Base-by-base conservation (phyloP, 2,888 invertebrate genomes). In the Tetragonisca angustula region DNA sequence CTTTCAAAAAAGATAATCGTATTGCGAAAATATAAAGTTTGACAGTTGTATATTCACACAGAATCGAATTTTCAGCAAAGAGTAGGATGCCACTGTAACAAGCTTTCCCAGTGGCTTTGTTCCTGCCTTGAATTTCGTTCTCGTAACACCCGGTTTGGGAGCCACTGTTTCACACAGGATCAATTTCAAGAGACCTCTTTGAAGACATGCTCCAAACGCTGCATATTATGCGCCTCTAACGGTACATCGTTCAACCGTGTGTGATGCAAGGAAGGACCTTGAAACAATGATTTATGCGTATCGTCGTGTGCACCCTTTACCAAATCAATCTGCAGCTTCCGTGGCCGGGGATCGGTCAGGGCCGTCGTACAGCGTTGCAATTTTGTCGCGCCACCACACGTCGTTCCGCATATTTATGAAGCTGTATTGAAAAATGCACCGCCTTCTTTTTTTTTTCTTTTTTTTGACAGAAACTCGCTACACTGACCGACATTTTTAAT, bases 251-350 rank as follows among this genome's bases (percentile, higher is more conserved):
- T 65, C n/a, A 32, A 19, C 36, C 36, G 72, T 21, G 72, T n/a
- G 67, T 54, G 72, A 68, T 69, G 79, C 79, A 81, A 87, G 88
- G 79, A 87, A 78, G 81, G 88, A 88, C 88, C 88, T 89, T 89
- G 88, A 88, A 84, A 79, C 86, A 72, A 84, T 89, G 80, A 86
- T 88, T 88, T 81, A 81, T 87, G 84, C 81, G 77, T 70, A 76
- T 78, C 82, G 69, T 50, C 76, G 80, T 75, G 76, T 79, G 76
- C 83, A 85, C 86, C 87, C 83, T 85, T 86, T 77, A 74, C 75
- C 83, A 69, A 87, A 88, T 88, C 85, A 88, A 88, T 88, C 83
- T 83, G 77, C 85, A 77, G 87, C 88, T 88, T 88, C 87, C 88
- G 88, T 73, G 81, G 83, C 74, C 74, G 72, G 64, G 64, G 77